Base-by-base conservation (phyloP, 2,113 vertebrate genomes). In the Paratilapia polleni region DNA sequence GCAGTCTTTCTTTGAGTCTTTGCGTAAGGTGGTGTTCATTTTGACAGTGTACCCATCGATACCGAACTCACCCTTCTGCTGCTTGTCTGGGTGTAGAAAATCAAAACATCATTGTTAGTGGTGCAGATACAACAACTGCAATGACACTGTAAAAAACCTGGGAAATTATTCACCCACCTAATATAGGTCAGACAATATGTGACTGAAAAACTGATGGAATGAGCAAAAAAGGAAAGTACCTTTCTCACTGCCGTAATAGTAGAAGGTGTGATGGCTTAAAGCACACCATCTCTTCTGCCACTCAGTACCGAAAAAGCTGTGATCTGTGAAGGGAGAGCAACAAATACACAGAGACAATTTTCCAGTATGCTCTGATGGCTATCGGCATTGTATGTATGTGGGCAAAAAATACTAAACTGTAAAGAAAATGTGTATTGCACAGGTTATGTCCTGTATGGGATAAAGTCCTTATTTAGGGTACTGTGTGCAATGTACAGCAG, bases 261-360 rank as follows among this genome's bases (percentile, higher is more conserved):
- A 99, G 95, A 99, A 99, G 5, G 94, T 93, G 0, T 95, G 94
- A 91, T 95, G 96, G 92, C 96, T 99, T 22, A 99, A 94, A 64
- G 96, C 98, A 82, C 98, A 99, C 98, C 98, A 99, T 81, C 98
- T 96, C 83, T 98, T 99, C 91, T 99, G 98, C 98, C 98, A 99
- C 84, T 99, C 98, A 22, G 97, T 97, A 84, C 97, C 98, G 84
- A 99, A 98, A 85, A 99, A 99, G 92, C 97, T 99, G 95, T 98
- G 97, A 95, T 99, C 98, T 99, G 90, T 49, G 92, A 91, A 77
- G 70, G 88, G 87, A n/a, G 80, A 41, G 58, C 19, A 85, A 60
- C 24, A 34, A 1, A 1, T 36, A 1, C 47, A 52, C 12, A 49
- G 36, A 17, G n/a, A n/a, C 12, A 12, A 31, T 19, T 17, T 60